Evolutionary conservation across 2,797 vertebrate species (phyloP).

Genomic region (Macroramphosus scolopax): DNA sequence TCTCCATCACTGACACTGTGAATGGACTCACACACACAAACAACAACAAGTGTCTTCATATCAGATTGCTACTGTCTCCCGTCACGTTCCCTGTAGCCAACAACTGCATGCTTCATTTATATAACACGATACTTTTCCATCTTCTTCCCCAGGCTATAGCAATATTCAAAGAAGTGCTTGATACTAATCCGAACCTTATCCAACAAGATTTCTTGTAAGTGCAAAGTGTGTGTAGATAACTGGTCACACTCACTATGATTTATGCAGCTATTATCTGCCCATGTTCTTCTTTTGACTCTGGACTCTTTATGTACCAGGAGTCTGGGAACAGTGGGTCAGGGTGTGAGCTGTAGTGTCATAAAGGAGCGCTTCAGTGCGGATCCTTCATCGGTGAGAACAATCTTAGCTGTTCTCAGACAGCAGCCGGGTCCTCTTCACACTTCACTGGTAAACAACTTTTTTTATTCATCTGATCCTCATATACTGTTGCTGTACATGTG

Average conservation of each 20-base stretch:
- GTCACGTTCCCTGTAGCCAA: not conserved
- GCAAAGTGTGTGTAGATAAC: not conserved
- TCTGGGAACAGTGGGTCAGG: slow-evolving; percentile 72
- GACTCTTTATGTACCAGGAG: slow-evolving; percentile 55
- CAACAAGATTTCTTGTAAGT: slow-evolving; percentile 67
- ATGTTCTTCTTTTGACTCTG: not conserved
- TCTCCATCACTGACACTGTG: slow-evolving; percentile 37
- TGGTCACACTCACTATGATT: no score
- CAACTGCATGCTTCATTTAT: not conserved
- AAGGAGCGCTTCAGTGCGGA: slow-evolving; percentile 35
- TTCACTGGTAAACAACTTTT: slow-evolving; percentile 68
- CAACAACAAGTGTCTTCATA: slow-evolving; percentile 11
- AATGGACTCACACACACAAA: slow-evolving; percentile 24
- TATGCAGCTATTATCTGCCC: no score
- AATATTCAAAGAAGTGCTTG: slow-evolving; percentile 62
- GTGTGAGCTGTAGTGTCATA: slow-evolving; percentile 70
- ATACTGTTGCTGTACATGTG: not conserved
- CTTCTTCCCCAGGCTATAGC: slow-evolving; percentile 70
- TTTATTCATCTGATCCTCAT: no score
- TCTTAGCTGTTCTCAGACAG: slow-evolving; percentile 67
- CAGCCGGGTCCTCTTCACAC: slow-evolving; percentile 74
- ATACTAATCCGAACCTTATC: slow-evolving; percentile 33
- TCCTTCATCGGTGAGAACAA: slow-evolving; percentile 31
- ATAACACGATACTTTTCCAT: not conserved
- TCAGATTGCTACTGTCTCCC: slow-evolving; percentile 16